Conservation (phyloP, 1,140 invertebrate species). For the Planococcus citri region DNA sequence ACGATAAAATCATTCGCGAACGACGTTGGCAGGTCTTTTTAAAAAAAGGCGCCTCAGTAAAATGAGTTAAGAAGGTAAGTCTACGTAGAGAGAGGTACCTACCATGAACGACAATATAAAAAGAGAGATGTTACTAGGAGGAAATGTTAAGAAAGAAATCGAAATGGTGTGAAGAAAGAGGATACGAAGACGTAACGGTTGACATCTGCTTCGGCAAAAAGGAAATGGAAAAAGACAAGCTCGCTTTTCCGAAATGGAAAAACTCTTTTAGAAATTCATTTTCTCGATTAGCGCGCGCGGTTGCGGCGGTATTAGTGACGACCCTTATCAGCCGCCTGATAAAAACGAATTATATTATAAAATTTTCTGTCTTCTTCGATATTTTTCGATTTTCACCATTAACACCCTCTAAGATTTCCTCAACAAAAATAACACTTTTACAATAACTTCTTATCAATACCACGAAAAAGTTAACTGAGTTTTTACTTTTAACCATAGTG, state of each 20-base stretch:
- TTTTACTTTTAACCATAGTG: neutral
- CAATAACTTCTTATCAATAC: conserved; percentile 15
- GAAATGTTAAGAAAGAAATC: conserved; percentile 4
- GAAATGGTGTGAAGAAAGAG: conserved; percentile 10
- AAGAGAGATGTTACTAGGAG: neutral
- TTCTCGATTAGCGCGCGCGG: conserved; percentile 16
- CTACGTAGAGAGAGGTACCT: too few relatives aligned
- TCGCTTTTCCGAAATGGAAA: conserved; percentile 15
- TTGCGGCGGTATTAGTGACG: conserved; percentile 16
- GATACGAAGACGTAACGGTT: conserved; percentile 11
- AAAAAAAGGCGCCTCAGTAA: neutral
- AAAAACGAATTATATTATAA: conserved; percentile 21
- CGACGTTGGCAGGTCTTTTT: neutral
- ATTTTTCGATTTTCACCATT: conserved; percentile 20
- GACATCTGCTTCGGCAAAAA: conserved; percentile 13
- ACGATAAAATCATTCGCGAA: conserved; percentile 6
- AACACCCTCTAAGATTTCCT: conserved; percentile 13
- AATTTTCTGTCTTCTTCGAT: conserved; percentile 19
- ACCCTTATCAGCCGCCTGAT: conserved; percentile 17
- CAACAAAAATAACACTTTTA: conserved; percentile 1
- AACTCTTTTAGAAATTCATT: conserved; percentile 10
- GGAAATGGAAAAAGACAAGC: conserved; percentile 19
- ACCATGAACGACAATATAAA: neutral
- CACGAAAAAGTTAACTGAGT: conserved; percentile 11
- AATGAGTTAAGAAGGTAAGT: conserved; percentile 1